A percentile compares a stretch with the other conserved stretches of the same genome.
Evolutionary conservation across 2,113 vertebrate genomes (phyloP).

Genomic region (Cryptotis parvus): DNA sequence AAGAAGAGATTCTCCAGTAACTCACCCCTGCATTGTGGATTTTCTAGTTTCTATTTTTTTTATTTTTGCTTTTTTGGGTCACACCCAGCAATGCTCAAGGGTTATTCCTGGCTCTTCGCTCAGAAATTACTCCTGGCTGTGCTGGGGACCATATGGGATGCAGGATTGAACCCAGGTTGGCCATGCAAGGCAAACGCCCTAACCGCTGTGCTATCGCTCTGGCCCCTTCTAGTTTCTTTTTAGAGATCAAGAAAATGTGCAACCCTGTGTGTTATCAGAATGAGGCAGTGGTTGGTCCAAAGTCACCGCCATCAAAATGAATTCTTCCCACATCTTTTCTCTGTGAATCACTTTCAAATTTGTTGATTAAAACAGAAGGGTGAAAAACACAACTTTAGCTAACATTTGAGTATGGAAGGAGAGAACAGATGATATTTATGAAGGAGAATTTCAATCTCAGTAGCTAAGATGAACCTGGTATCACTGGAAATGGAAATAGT

Average conservation of each 20-base stretch:
- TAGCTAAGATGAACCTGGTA: conserved; percentile 80
- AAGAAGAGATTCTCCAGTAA: background rate
- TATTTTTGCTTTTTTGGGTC: too few species aligned
- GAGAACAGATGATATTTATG: conserved; percentile 81
- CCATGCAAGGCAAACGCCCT: too few species aligned
- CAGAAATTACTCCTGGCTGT: too few species aligned
- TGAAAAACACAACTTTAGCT: conserved; percentile 69
- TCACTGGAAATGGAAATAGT: conserved; percentile 84
- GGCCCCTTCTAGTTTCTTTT: background rate
- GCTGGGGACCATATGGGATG: too few species aligned
- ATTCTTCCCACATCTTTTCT: conserved; percentile 29
- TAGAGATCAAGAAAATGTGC: background rate
- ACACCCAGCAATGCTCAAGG: too few species aligned
- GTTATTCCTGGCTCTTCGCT: too few species aligned
- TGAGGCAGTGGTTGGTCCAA: background rate
- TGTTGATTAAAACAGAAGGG: conserved; percentile 76
- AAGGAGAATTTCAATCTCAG: conserved; percentile 77
- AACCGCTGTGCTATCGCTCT: too few species aligned
- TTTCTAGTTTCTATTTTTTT: background rate
- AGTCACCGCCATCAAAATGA: background rate
- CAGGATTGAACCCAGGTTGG: too few species aligned
- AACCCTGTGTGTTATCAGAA: background rate
- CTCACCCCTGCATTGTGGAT: background rate
- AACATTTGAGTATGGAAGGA: background rate
- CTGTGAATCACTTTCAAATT: conserved; percentile 24